Conservation (phyloP, 2,113 vertebrate species). For the Platichthys flesus region DNA sequence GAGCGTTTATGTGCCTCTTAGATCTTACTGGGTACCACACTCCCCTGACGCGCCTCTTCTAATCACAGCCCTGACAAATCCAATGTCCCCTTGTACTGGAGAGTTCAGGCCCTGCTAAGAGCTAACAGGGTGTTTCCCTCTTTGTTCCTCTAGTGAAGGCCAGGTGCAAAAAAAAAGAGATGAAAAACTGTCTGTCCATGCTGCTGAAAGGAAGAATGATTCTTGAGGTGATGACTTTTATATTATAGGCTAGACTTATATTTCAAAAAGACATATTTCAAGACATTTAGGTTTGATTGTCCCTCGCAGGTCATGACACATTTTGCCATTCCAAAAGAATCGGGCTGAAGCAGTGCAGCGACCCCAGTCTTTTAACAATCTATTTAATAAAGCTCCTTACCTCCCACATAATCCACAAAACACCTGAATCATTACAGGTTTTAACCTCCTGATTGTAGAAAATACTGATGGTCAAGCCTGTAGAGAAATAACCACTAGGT, state of each 20-base stretch:
- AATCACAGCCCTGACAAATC: slow-evolving; percentile 48
- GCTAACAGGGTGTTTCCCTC: slow-evolving; percentile 50
- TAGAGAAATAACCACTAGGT: slow-evolving; percentile 32
- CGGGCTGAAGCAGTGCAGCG: too few species aligned
- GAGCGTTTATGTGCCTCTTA: slow-evolving; percentile 53
- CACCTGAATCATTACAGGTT: too few species aligned
- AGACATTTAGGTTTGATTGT: background rate
- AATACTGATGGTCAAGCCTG: background rate
- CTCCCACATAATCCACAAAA: too few species aligned
- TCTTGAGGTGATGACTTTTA: background rate
- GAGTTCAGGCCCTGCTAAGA: slow-evolving; percentile 39
- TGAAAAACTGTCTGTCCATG: background rate
- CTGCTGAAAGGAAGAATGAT: background rate
- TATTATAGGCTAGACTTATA: background rate
- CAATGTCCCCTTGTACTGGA: slow-evolving; percentile 25
- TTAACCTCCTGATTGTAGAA: background rate
- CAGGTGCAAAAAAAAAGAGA: background rate
- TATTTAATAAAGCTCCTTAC: background rate
- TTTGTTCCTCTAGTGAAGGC: slow-evolving; percentile 47
- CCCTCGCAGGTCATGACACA: background rate
- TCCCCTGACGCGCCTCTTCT: slow-evolving; percentile 56
- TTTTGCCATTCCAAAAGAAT: background rate
- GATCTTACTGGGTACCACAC: slow-evolving; percentile 55
- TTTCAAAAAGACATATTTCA: background rate
- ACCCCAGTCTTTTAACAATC: too few species aligned